These are phyloP conservation scores for Meloidogyne hapla DNA, from an alignment of 1,140 invertebrate genomes.

Conservation along the genomic window DNA sequence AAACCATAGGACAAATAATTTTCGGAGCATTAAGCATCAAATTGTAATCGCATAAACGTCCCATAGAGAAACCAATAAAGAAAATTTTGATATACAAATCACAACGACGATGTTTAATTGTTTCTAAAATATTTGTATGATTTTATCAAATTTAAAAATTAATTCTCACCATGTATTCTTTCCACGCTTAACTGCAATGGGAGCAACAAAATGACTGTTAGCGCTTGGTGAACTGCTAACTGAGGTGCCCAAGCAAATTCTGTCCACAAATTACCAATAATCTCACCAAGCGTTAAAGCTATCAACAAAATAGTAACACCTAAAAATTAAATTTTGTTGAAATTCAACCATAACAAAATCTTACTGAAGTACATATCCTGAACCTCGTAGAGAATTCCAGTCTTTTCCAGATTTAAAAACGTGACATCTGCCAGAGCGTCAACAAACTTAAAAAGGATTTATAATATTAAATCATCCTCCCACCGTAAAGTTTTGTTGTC, in stretches of 20 bases:
- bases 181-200: neutral
- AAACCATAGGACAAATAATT: neutral
- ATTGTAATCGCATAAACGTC: neutral
- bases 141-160: neutral
- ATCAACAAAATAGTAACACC: neutral
- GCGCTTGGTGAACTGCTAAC: neutral
- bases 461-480: neutral
- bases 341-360: neutral
- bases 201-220: neutral
- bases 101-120: neutral
- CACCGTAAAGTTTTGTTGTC: neutral
- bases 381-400: neutral
- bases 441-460: neutral
- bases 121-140: neutral
- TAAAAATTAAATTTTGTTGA: neutral
- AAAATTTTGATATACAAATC: constrained; percentile 2
- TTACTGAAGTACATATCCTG: neutral
- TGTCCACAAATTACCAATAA: neutral
- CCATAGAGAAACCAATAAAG: neutral
- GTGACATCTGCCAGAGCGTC: neutral
- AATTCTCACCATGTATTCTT: neutral
- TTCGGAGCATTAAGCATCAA: neutral
- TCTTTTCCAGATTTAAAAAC: neutral
- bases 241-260: neutral
- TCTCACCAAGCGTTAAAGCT: neutral